phyloP scores from a whole-genome alignment of 2,797 vertebrate genomes.

The Pangasius larnaudii region DNA sequence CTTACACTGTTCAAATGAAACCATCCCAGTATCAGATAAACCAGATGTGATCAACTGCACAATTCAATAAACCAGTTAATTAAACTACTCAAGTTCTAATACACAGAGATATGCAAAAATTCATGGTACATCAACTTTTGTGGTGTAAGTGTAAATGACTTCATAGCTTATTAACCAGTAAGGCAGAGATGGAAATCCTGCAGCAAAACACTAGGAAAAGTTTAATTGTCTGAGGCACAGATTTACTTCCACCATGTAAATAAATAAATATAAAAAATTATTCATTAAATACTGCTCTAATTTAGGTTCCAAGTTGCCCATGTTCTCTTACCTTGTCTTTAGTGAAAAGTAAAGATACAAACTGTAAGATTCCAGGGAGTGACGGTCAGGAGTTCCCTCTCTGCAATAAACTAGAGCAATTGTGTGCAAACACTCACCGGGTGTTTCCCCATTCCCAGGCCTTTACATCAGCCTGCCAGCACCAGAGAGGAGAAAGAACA shows the following conservation, averaged over 20 bases:
- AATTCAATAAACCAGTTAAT: neutral
- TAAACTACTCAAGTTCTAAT: neutral
- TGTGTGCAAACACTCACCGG: constrained; percentile 70
- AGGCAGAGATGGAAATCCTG: neutral
- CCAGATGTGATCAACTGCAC: neutral
- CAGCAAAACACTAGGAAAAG: neutral
- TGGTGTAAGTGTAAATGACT: neutral
- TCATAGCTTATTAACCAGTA: neutral
- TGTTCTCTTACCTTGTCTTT: constrained; percentile 54
- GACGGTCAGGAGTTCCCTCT: constrained; percentile 55
- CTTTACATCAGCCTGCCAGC: constrained; percentile 72
- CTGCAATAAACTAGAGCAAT: constrained; percentile 45
- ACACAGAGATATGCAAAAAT: neutral
- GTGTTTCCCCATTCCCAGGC: constrained; percentile 78
- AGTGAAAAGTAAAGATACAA: constrained; percentile 53
- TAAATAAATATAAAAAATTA: neutral
- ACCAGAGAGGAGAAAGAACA: constrained; percentile 56
- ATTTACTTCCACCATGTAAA: neutral
- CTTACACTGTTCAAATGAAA: neutral
- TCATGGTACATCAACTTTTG: neutral
- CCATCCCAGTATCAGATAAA: neutral
- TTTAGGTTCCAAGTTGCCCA: neutral
- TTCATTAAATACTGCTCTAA: neutral
- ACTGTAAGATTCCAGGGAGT: constrained; percentile 59
- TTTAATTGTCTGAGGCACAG: neutral